Conservation (phyloP, 1,140 invertebrate species). For the Cotesia vestalis region DNA sequence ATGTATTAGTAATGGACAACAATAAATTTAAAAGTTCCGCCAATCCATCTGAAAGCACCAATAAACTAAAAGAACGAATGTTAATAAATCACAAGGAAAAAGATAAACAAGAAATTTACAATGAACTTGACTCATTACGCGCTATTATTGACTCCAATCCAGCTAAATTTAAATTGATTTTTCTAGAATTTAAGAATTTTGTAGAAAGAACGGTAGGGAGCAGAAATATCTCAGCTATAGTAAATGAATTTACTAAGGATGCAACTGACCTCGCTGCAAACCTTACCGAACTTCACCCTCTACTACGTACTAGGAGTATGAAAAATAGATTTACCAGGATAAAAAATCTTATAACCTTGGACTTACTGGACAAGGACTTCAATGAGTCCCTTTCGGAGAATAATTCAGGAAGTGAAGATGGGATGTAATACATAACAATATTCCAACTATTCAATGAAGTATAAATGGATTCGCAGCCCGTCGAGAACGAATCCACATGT, state of each 20-base stretch:
- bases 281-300: background rate
- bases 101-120: background rate
- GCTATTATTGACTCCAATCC: background rate
- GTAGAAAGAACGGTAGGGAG: background rate
- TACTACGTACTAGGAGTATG: background rate
- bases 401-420: too few relatives aligned
- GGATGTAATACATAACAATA: too few relatives aligned
- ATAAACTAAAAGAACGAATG: too few relatives aligned
- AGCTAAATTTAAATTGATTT: background rate
- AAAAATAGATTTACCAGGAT: background rate
- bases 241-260: background rate
- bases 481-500: too few relatives aligned
- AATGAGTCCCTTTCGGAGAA: too few relatives aligned
- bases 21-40: too few relatives aligned
- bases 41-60: too few relatives aligned
- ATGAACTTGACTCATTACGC: background rate
- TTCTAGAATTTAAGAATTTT: background rate
- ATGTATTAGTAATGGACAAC: too few relatives aligned
- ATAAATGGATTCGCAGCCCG: too few relatives aligned
- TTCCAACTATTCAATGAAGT: too few relatives aligned
- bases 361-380: background rate
- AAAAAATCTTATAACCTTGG: background rate
- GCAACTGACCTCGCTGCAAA: background rate
- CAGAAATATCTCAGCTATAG: background rate
- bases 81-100: background rate